Base-by-base conservation (phyloP, 1,140 invertebrate genomes). In the Kradibia gibbosae region DNA sequence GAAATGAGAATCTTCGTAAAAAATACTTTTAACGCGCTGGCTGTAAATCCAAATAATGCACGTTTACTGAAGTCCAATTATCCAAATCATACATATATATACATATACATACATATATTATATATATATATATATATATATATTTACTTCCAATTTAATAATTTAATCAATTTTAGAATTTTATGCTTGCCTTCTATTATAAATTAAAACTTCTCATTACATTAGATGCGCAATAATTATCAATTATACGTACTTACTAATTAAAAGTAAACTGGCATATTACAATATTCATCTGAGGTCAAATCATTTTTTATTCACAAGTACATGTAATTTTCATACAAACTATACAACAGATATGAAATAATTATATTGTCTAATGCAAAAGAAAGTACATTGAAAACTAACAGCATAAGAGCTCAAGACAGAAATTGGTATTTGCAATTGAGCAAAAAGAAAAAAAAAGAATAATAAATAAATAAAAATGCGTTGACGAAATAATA, bases 321-420 rank as follows among this genome's bases (percentile, higher is more conserved):
- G 28, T 36, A 36, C 22, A n/a, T 31, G 48, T 28, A 50, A 57
- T 53, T 74, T 55, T 20, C 48, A 28, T 17, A 50, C 31, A 50
- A 70, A 50, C 45, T 31, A 7, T 48, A 36, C 45, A 25, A 72
- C 17, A 4, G 42, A 3, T 31, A 3, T 50, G 5, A 15, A n/a
- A 22, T 45, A 71, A 70, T 28, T 17, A 42, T 42, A 75, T 36
- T 75, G 57, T 60, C 73, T 60, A 39, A 75, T 42, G n/a, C 73
- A 60, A 62, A 10, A 25, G 20, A 36, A 25, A 50, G 7, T 4
- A 75, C 25, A 57, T 42, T 31, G 13, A 74, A 55, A 74, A 45
- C 4, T 42, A 42, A 42, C 1, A 34, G 1, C 36, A 36, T 8
- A 17, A 3, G 17, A 8, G 7, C 5, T 70, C n/a, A 13, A 42